Percentiles rank a stretch among this genome's conserved stretches.
Conservation (phyloP, 2,888 invertebrate species). For the Monopis laevigella region DNA sequence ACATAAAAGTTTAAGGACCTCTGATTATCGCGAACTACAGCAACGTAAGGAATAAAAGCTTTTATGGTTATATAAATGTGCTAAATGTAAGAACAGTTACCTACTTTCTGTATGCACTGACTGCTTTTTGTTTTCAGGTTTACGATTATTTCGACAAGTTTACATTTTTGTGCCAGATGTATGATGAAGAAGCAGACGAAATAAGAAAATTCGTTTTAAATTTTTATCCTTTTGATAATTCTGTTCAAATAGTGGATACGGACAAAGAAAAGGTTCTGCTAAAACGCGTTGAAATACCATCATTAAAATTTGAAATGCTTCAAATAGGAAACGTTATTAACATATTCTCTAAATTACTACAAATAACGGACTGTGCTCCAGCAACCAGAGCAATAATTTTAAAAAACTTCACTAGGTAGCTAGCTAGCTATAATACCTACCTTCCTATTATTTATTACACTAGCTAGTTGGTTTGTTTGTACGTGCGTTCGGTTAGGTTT, state of each 20-base stretch:
- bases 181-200: constrained; percentile 77
- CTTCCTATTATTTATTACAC: too few species aligned
- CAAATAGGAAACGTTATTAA: constrained; percentile 79
- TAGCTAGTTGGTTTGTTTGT: too few species aligned
- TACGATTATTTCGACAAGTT: constrained; percentile 64
- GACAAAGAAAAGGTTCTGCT: constrained; percentile 69
- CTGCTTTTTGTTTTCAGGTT: constrained; percentile 29
- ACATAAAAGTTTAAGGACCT: too few species aligned
- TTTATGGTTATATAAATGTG: too few species aligned
- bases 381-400: constrained; percentile 71
- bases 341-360: constrained; percentile 77
- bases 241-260: constrained; percentile 79
- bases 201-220: constrained; percentile 76
- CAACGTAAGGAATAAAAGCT: too few species aligned
- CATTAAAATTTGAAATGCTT: constrained; percentile 71
- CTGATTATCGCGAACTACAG: too few species aligned
- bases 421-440: too few species aligned
- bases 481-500: too few species aligned
- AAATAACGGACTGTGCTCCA: constrained; percentile 76
- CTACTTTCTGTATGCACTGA: too few species aligned
- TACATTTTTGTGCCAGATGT: constrained; percentile 84
- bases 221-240: constrained; percentile 80
- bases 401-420: constrained; percentile 70
- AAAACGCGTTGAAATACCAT: constrained; percentile 71
- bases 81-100: too few species aligned